Base-by-base conservation (phyloP, 2,888 invertebrate species). In the Hypsopygia costalis region DNA sequence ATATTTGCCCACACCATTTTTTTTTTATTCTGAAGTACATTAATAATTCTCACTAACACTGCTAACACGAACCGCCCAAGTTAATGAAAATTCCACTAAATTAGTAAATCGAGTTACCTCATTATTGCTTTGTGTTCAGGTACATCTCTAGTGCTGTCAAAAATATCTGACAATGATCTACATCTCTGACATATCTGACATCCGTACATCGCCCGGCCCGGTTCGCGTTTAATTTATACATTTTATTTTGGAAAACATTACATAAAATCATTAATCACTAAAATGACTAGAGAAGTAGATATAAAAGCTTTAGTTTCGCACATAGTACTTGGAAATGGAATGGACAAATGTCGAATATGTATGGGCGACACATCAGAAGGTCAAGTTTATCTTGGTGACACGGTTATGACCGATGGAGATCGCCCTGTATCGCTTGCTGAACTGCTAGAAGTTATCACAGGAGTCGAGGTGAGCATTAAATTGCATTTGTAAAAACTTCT, bases 341-440 rank as follows among this genome's bases (percentile, higher is more conserved):
- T 66, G 30, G 77, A 87, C 43, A 81, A 71, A 73, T 88, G 87
- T 52, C 67, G 87, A 56, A 87, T 87, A 52, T 88, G 88, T 49
- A 77, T 88, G 82, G 86, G 87, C 1, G 86, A 83, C 40, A 87
- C 88, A 0, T 62, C 75, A 1, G 82, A 87, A 47, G 88, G 88
- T 3, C 85, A 81, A 60, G 86, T 88, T 16, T 76, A 76, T 47
- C 70, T 88, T 28, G 74, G 75, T 41, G 88, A 88, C 46, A 86
- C 87, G 0, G 86, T 88, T 3, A 80, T 87, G 81, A 71, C 80
- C 72, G 83, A 86, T 27, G 85, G 78, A 21, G 86, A 86, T 22
- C 76, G 70, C 47, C 68, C 82, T 9, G 73, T 87, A 16, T 80
- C 85, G 0, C 69, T 88, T 6, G 72, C 85, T 21, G 87, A 88